These are phyloP conservation scores for Oryzias melastigma DNA, from an alignment of 2,113 vertebrate species.

Conservation along the genomic window DNA sequence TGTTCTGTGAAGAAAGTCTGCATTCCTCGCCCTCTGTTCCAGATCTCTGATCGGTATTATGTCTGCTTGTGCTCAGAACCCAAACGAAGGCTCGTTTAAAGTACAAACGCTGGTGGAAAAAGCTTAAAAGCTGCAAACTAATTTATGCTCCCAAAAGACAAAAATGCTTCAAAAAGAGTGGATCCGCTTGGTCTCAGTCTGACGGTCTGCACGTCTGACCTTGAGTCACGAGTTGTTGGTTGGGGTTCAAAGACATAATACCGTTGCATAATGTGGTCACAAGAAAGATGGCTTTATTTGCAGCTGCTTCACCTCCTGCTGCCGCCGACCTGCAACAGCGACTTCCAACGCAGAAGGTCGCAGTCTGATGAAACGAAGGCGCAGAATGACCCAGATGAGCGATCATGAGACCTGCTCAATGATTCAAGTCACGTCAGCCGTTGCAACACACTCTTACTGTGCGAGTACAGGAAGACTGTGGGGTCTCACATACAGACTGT, in stretches of 20 bases:
- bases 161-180: too few species aligned
- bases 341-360: too few species aligned
- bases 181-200: too few species aligned
- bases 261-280: conserved; percentile 18
- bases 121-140: too few species aligned
- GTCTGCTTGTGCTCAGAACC: conserved; percentile 50
- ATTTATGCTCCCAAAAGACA: too few species aligned
- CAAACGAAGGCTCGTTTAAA: conserved; percentile 41
- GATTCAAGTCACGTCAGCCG: neutral
- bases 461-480: too few species aligned
- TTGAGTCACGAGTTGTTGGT: too few species aligned
- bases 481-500: too few species aligned
- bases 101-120: too few species aligned
- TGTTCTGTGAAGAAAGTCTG: neutral
- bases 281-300: conserved; percentile 14
- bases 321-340: too few species aligned
- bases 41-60: conserved; percentile 65
- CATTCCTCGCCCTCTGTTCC: conserved; percentile 25
- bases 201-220: too few species aligned
- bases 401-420: neutral
- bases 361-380: neutral
- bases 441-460: neutral
- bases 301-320: neutral
- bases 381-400: neutral
- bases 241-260: conserved; percentile 12